phyloP scores from a whole-genome alignment of 2,797 vertebrate species.

The Margarornis squamiger region DNA sequence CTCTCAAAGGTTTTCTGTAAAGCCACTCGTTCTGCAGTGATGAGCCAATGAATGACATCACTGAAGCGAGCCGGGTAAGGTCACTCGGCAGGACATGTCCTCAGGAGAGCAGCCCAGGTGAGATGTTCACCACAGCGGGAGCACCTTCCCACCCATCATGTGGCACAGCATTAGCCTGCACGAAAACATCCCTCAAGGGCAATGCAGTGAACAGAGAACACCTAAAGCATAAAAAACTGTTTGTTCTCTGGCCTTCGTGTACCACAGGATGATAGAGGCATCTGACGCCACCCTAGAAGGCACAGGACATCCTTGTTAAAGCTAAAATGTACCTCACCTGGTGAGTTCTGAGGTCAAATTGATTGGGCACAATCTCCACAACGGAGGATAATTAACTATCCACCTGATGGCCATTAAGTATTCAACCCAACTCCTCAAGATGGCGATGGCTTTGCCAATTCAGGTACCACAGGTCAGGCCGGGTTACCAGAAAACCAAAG shows the following conservation, averaged over 20 bases:
- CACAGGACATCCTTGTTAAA: background rate
- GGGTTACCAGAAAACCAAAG: background rate
- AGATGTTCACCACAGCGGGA: background rate
- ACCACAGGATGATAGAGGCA: background rate
- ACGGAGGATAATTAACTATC: background rate
- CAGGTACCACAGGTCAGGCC: background rate
- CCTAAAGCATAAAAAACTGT: background rate
- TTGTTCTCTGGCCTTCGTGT: background rate
- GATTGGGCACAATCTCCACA: background rate
- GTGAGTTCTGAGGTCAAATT: background rate
- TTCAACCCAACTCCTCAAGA: background rate
- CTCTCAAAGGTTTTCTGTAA: background rate
- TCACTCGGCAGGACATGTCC: background rate
- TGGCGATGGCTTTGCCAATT: background rate
- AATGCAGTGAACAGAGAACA: background rate
- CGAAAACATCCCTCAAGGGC: background rate
- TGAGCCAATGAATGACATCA: background rate
- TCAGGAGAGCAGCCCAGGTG: background rate
- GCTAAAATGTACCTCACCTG: background rate
- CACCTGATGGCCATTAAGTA: background rate
- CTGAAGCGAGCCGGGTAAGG: accelerated
- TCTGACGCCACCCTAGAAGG: background rate
- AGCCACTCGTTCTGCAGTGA: background rate
- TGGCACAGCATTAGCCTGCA: background rate
- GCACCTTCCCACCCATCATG: background rate